Base-by-base conservation (phyloP, 1,140 invertebrate species). In the Tetragnatha versicolor region DNA sequence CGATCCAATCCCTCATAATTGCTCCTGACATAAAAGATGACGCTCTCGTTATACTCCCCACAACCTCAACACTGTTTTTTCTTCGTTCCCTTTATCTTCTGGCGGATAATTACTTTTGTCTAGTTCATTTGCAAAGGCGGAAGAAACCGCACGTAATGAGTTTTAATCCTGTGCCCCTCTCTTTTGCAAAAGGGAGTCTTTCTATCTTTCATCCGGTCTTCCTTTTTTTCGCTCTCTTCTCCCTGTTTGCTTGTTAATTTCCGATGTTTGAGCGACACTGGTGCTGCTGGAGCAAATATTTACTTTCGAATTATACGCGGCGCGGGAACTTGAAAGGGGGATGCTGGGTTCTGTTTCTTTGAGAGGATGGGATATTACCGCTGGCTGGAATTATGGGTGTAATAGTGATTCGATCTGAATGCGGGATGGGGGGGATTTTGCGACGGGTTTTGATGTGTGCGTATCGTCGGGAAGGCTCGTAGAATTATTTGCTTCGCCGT, bases 211-310 rank as follows among this genome's bases (percentile, higher is more conserved):
- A n/a, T 45, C 22, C 9, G n/a, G n/a, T n/a, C n/a, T n/a, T n/a
- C 27, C 22, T 0, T 12, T 12, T 35, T 29, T 47, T 45, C 42
- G 22, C 12, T 60, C n/a, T 27, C n/a, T n/a, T 35, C 12, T 63
- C 12, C 17, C 55, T 73, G 55, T 73, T 73, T 73, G 70, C 55
- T 47, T 73, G 70, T 73, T 73, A 73, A 73, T 73, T 73, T 73
- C 37, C 53, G 39, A 47, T 73, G 53, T 73, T 73, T 60, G 70
- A 60, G 55, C 22, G 70, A 10, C 12, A 4, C 12, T 25, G 25
- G 37, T 33, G 37, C 37, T 20, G 6, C 37, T n/a, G n/a, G 14
- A 39, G 53, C 70, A 73, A 73, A 73, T 73, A 73, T 73, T 73
- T 58, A 61, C 70, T 29, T 12, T 14, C 12, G 37, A 73, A 73